A percentile compares a stretch with the other conserved stretches of the same genome.
Evolutionary conservation across 2,113 vertebrate genomes (phyloP).

Genomic region (Marcusenius ussheri): DNA sequence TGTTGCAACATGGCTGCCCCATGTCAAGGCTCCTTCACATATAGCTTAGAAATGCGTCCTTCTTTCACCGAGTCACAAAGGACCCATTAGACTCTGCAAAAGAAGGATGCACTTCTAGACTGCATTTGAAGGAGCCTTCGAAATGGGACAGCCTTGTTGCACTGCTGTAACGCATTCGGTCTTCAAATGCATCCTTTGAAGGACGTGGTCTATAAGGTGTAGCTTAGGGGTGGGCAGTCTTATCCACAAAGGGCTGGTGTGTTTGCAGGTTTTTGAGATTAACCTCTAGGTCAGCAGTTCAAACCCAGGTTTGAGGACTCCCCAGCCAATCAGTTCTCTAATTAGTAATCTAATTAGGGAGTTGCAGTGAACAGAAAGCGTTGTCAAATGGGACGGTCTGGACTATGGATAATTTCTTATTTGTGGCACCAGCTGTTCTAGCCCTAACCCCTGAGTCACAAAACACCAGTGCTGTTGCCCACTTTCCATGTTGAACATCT

Average conservation of each 20-base stretch:
- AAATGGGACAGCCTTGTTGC: neutral
- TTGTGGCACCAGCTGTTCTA: too few relatives aligned
- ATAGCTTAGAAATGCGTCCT: neutral
- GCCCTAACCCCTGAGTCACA: too few relatives aligned
- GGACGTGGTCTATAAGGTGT: neutral
- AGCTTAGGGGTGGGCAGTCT: neutral
- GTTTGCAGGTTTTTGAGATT: too few relatives aligned
- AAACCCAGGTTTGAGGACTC: too few relatives aligned
- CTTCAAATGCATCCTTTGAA: neutral
- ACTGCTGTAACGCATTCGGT: neutral
- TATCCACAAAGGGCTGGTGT: neutral
- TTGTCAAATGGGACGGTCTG: too few relatives aligned
- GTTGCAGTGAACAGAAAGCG: neutral
- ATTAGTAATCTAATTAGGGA: neutral
- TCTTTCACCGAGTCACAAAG: neutral
- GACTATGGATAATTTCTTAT: too few relatives aligned
- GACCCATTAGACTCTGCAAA: neutral
- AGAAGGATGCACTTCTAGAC: neutral
- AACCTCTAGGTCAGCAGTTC: too few relatives aligned
- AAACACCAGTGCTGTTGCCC: neutral
- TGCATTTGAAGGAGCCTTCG: neutral
- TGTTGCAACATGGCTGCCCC: neutral
- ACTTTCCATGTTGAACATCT: neutral
- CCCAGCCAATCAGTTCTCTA: too few relatives aligned
- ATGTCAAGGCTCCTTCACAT: neutral